Evolutionary conservation across 1,140 invertebrate species (phyloP).

Genomic region (Leptinotarsa lineolata): DNA sequence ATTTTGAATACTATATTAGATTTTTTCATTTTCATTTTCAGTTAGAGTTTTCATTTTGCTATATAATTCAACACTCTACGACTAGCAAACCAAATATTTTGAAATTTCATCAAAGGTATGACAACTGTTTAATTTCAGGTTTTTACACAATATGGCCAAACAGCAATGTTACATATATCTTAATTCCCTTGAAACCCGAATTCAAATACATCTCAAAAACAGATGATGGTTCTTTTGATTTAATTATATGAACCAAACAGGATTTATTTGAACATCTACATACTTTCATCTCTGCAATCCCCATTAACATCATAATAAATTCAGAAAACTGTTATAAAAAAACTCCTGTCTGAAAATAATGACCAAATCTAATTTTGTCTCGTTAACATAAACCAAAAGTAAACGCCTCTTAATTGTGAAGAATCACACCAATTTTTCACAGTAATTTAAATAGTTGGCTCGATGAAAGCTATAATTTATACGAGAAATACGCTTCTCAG

Average conservation of each 20-base stretch:
- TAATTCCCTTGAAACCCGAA: too few relatives aligned
- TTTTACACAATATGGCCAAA: too few relatives aligned
- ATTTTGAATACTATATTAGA: too few relatives aligned
- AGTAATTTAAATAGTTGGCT: constrained; percentile 41
- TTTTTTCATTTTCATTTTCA: too few relatives aligned
- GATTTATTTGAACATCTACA: not conserved
- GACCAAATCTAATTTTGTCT: constrained; percentile 27
- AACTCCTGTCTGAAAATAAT: constrained; percentile 11
- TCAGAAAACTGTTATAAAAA: constrained; percentile 9
- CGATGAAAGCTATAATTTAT: constrained; percentile 38
- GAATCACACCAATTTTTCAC: constrained; percentile 41
- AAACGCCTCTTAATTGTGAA: constrained; percentile 42
- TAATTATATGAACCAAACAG: not conserved
- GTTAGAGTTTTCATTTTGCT: too few relatives aligned
- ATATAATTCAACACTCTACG: too few relatives aligned
- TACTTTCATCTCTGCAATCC: not conserved
- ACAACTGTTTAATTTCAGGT: too few relatives aligned
- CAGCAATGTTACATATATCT: too few relatives aligned
- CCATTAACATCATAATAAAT: constrained; percentile 19
- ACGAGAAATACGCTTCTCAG: constrained; percentile 5
- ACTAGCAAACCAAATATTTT: too few relatives aligned
- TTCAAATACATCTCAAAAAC: too few relatives aligned
- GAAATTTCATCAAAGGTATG: too few relatives aligned
- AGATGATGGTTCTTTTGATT: not conserved
- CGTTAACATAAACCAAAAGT: constrained; percentile 36